Evolutionary conservation across 2,113 vertebrate species (phyloP).

Genomic region (Calidris pugnax): DNA sequence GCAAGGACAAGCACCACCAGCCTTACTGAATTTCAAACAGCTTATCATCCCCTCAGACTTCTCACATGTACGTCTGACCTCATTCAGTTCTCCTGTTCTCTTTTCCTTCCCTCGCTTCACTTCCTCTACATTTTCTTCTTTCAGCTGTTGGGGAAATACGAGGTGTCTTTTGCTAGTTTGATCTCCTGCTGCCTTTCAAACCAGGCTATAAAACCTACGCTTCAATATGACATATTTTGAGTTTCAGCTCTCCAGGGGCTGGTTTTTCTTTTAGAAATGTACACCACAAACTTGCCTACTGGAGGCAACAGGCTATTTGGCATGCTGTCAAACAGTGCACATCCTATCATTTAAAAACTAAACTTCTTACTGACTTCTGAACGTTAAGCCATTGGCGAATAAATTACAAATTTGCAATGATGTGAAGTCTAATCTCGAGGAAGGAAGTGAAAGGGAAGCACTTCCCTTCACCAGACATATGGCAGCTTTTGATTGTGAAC

Average conservation of each 20-base stretch:
- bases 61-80: neutral
- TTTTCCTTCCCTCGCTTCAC: neutral
- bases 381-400: neutral
- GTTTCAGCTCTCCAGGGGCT: neutral
- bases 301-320: neutral
- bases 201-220: neutral
- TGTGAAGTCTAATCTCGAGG: neutral
- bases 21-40: neutral
- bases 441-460: neutral
- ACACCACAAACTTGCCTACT: neutral
- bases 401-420: neutral
- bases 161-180: neutral
- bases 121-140: neutral
- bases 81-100: neutral
- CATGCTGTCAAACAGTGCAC: fast-evolving
- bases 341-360: neutral
- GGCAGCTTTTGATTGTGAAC: neutral
- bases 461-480: neutral
- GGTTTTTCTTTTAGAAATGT: neutral
- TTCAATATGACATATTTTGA: neutral
- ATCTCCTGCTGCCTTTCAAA: neutral
- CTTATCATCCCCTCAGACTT: neutral
- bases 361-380: neutral
- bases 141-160: neutral
- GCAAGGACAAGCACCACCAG: neutral